Evolutionary conservation across 1,140 invertebrate species (phyloP).

Genomic region (Drosophila kepulauana): DNA sequence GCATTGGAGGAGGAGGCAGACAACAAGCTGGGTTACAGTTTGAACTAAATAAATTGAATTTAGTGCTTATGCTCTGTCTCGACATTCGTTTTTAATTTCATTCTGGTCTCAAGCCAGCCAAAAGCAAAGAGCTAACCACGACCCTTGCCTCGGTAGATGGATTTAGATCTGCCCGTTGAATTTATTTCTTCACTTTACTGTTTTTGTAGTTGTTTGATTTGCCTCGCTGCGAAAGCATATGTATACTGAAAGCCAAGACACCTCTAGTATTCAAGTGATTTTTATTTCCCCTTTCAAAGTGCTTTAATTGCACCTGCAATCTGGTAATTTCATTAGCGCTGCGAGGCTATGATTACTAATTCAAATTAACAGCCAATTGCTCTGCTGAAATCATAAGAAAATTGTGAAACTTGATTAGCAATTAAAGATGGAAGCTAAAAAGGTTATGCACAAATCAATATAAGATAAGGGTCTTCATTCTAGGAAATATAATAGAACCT

Average conservation of each 20-base stretch:
- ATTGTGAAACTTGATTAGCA: too few relatives aligned
- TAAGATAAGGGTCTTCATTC: too few relatives aligned
- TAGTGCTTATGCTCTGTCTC: constrained; percentile 69
- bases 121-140: constrained; percentile 34
- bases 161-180: constrained; percentile 49
- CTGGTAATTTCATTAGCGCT: constrained; percentile 51
- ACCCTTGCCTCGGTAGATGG: constrained; percentile 17
- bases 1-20: constrained; percentile 19
- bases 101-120: constrained; percentile 66
- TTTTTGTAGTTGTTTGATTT: constrained; percentile 53
- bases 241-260: constrained; percentile 13
- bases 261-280: constrained; percentile 10
- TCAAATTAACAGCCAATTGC: constrained; percentile 30
- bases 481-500: too few relatives aligned
- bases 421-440: too few relatives aligned
- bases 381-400: neutral
- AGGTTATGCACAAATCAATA: too few relatives aligned
- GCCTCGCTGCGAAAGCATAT: constrained; percentile 55
- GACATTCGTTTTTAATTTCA: constrained; percentile 81
- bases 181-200: constrained; percentile 33
- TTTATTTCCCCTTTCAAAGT: constrained; percentile 21
- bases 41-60: constrained; percentile 80
- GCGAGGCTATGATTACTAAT: constrained; percentile 56
- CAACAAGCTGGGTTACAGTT: constrained; percentile 55
- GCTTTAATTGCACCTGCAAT: constrained; percentile 48